These are phyloP conservation scores for Crioceris asparagi DNA, from an alignment of 2,888 invertebrate species.

Conservation along the genomic window DNA sequence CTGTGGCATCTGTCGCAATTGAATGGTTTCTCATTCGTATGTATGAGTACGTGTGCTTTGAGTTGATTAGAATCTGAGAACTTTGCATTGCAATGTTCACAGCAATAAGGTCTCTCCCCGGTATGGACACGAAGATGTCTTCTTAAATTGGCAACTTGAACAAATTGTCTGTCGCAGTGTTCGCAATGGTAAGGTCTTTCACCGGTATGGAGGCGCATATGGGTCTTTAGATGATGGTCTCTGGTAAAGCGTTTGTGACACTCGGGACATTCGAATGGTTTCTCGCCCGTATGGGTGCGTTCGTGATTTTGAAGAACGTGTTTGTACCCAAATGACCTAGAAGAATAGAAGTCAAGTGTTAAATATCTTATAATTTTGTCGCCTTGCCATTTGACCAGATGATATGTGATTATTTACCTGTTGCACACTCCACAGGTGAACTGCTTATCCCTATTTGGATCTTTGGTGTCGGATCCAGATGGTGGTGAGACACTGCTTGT, in stretches of 20 bases:
- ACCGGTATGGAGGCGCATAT: slow-evolving; percentile 85
- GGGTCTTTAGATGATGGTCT: slow-evolving; percentile 88
- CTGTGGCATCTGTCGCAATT: slow-evolving; percentile 64
- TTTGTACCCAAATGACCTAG: slow-evolving; percentile 80
- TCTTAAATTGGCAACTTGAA: slow-evolving; percentile 84
- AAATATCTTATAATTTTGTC: too few species aligned
- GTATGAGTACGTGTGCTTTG: slow-evolving; percentile 80
- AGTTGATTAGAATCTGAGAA: slow-evolving; percentile 89
- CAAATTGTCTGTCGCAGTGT: slow-evolving; percentile 85
- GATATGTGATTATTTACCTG: slow-evolving; percentile 22
- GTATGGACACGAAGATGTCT: slow-evolving; percentile 86
- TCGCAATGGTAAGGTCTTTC: slow-evolving; percentile 89
- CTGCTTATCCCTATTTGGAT: slow-evolving; percentile 55
- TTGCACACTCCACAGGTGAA: slow-evolving; percentile 84
- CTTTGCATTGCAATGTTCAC: slow-evolving; percentile 72
- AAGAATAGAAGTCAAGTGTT: slow-evolving; percentile 3
- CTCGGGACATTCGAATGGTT: slow-evolving; percentile 85
- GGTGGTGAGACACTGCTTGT: slow-evolving; percentile 46
- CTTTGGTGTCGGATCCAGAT: slow-evolving; percentile 32
- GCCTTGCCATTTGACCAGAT: too few species aligned
- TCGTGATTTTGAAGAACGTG: slow-evolving; percentile 92
- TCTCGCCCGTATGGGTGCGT: slow-evolving; percentile 89
- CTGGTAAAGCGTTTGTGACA: slow-evolving; percentile 87
- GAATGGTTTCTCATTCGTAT: slow-evolving; percentile 85
- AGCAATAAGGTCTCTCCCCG: slow-evolving; percentile 81